A percentile compares a stretch with the other conserved stretches of the same genome.
Evolutionary conservation across 2,113 vertebrate genomes (phyloP).

Genomic region (Isurus oxyrinchus): DNA sequence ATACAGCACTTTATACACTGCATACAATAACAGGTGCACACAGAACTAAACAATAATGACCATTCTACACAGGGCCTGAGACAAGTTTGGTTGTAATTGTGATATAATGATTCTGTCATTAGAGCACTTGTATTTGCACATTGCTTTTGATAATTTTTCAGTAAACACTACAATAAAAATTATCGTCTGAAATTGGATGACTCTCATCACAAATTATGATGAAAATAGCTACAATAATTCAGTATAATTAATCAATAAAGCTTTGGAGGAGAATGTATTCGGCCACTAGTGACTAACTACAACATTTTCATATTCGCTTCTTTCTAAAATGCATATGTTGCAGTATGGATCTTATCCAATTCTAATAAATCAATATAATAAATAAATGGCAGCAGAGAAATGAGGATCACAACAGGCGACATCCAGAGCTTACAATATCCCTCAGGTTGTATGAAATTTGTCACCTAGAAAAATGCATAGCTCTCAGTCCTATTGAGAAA

Average conservation of each 20-base stretch:
- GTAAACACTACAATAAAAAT: neutral
- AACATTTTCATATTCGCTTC: neutral
- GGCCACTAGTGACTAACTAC: neutral
- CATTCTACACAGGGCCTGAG: neutral
- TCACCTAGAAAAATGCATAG: slow-evolving; percentile 18
- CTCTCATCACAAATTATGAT: neutral
- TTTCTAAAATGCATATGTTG: neutral
- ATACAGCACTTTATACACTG: neutral
- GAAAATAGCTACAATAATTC: neutral
- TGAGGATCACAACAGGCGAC: neutral
- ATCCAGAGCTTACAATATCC: slow-evolving; percentile 9
- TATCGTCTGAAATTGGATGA: neutral
- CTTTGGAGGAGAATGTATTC: neutral
- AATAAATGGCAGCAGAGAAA: neutral
- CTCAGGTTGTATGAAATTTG: slow-evolving; percentile 11
- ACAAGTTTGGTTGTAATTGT: neutral
- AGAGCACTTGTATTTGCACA: neutral
- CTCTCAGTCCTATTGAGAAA: neutral
- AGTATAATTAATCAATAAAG: neutral
- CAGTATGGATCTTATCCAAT: neutral
- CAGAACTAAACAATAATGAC: neutral
- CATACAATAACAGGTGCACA: neutral
- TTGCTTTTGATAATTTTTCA: neutral
- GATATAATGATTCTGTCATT: neutral
- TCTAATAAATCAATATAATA: neutral